Evolutionary conservation across 2,797 vertebrate species (phyloP), one percentile per base, ranked within the genome.

Genomic region (Brachymystax lenok): DNA sequence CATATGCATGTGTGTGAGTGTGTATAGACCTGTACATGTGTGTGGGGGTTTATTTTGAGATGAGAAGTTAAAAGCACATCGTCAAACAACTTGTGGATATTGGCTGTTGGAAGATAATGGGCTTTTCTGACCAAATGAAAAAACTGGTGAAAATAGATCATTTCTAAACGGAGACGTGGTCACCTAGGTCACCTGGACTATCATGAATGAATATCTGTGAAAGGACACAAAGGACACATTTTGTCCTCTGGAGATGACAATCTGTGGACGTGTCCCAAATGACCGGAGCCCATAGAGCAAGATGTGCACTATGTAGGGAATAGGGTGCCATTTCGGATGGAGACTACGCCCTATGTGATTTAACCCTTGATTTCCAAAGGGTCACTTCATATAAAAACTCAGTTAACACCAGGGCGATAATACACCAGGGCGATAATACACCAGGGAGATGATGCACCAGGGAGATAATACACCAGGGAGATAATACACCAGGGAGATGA

Each of bases 401-500:
- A 12, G 40, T 24, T 21, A 19, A 24, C 21, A 21, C 4, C 66
- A 24, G 66, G 33, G 52, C 50, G 59, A 56, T 61, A 10, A 40
- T 40, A 6, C 35, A 40, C 35, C 7, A 8, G 7, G 35, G 6
- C 0, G 35, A 40, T 40, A 0, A 8, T 2, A 6, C 35, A 40
- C 7, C 35, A 8, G 35, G 35, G 35, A 0, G 35, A 40, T 40
- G 0, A 40, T 0, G 1, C 1, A 8, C 7, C 7, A 40, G 7
- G 1, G 35, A 0, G 35, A 40, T 40, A 0, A 8, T 2, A 0
- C 35, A 40, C 35, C 35, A 40, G 35, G 35, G 35, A 0, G 35
- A 40, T 40, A 8, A 40, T 40, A 6, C 6, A 40, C 35, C 35
- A 40, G 35, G 7, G 35, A 1, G 35, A 40, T 7, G 8, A 40